Conservation (phyloP, 2,113 vertebrate species). For the Macrotus californicus region DNA sequence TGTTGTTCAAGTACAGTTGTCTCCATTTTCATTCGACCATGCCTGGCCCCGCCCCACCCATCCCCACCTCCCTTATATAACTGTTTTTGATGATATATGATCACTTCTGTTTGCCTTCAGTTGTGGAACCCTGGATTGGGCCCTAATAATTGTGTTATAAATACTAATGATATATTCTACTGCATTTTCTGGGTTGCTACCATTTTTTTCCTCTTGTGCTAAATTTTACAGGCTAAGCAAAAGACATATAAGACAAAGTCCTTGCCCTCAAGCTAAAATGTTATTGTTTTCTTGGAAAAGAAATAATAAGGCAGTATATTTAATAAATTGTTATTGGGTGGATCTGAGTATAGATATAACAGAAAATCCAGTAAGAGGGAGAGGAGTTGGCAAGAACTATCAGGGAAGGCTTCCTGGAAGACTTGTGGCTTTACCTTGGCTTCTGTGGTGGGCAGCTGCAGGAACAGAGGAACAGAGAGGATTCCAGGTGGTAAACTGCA, state of each 20-base stretch:
- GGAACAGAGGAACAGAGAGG: neutral
- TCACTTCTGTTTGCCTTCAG: neutral
- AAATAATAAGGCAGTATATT: conserved; percentile 14
- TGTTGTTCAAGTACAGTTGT: too few species aligned
- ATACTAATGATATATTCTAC: neutral
- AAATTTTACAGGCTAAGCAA: conserved; percentile 25
- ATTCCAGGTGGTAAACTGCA: neutral
- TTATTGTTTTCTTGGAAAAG: conserved; percentile 31
- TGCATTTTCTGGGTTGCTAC: neutral
- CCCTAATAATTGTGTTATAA: neutral
- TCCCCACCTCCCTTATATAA: neutral
- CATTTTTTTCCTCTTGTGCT: neutral
- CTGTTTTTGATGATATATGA: neutral
- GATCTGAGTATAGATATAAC: neutral
- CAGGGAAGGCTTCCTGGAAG: neutral
- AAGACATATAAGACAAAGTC: conserved; percentile 5
- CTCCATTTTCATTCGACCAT: too few species aligned
- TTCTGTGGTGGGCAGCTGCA: neutral
- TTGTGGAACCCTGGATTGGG: neutral
- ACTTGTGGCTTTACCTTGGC: neutral
- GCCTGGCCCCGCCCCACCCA: too few species aligned
- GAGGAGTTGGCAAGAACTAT: neutral
- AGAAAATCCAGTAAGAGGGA: neutral
- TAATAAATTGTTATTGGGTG: neutral
- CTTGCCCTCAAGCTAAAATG: conserved; percentile 13